Evolutionary conservation across 2,888 invertebrate species (phyloP), one percentile per base, ranked within the genome.

Genomic region (Brenthis daphne): DNA sequence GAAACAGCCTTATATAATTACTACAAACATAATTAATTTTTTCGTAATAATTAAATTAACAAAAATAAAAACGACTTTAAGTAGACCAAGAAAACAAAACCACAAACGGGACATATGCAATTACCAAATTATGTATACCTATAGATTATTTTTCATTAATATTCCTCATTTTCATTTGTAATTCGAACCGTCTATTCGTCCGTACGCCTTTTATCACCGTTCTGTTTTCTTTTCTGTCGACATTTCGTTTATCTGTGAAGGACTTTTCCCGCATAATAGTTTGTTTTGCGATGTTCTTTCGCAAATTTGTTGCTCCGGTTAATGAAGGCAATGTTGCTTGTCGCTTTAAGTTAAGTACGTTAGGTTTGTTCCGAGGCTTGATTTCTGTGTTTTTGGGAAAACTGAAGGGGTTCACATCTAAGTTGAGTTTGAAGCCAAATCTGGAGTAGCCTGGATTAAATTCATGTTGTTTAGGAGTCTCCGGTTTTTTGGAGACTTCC

Each of bases 121-220:
- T 43, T 43, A 11, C 37, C 11, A 43, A 43, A 37, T 8, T 37
- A 37, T 43, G 37, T 43, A 43, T 43, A 43, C 11, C 8, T 43
- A 11, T 43, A 8, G 37, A 2, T 6, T 51, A 63, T 43, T 51
- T 50, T n/a, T 63, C 50, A 24, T 29, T 81, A 14, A 93, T 76
- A 74, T 94, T 94, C 29, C 95, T 93, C 83, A 94, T 91, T 76
- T 94, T 90, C 96, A 96, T 96, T 77, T 95, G 94, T 66, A 96
- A 82, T 67, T 96, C 95, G 76, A 96, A 96, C 56, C 96, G 89
- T 53, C 95, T 90, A 83, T 96, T 96, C 0, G 95, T 94, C 51
- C 96, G 88, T 0, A 96, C 96, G 0, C 96, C 96, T 72, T 94
- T 94, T 0, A 96, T 88, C 6, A 92, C 79, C 0, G 88, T 88